These are phyloP conservation scores for Ptiloglossa arizonensis DNA, from an alignment of 1,140 invertebrate species.

Conservation along the genomic window DNA sequence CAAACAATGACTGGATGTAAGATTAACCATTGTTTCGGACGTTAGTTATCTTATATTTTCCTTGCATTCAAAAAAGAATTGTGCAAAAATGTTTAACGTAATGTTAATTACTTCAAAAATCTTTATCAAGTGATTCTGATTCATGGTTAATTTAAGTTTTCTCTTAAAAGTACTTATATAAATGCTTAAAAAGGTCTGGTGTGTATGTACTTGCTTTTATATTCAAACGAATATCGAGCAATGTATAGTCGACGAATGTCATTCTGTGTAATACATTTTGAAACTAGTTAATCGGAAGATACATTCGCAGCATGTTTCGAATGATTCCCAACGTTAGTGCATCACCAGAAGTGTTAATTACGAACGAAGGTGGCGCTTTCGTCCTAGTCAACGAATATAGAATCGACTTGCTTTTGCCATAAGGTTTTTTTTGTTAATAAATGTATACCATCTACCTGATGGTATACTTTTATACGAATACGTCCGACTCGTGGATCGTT, in stretches of 20 bases:
- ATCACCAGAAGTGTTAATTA: slow-evolving; percentile 33
- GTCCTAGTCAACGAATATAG: background rate
- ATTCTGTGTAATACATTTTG: background rate
- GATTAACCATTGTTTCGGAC: background rate
- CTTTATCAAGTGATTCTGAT: background rate
- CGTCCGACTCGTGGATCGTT: background rate
- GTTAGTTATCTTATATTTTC: background rate
- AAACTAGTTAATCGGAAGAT: background rate
- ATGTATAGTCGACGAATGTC: background rate
- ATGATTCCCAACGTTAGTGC: slow-evolving; percentile 17
- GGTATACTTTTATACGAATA: slow-evolving; percentile 16
- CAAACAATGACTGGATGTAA: background rate
- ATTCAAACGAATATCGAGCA: background rate
- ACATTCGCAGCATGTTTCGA: background rate
- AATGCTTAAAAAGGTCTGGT: background rate
- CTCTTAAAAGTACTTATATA: too few species aligned
- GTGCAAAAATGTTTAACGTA: too few species aligned
- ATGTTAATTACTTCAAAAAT: background rate
- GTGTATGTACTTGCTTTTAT: background rate
- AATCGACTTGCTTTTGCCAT: slow-evolving; percentile 24
- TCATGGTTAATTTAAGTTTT: background rate
- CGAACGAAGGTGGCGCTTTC: slow-evolving; percentile 32
- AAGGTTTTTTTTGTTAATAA: slow-evolving; percentile 10
- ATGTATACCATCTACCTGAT: background rate
- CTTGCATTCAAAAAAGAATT: background rate